phyloP scores from a whole-genome alignment of 2,113 vertebrate species.

The Petrocephalus zakoni region DNA sequence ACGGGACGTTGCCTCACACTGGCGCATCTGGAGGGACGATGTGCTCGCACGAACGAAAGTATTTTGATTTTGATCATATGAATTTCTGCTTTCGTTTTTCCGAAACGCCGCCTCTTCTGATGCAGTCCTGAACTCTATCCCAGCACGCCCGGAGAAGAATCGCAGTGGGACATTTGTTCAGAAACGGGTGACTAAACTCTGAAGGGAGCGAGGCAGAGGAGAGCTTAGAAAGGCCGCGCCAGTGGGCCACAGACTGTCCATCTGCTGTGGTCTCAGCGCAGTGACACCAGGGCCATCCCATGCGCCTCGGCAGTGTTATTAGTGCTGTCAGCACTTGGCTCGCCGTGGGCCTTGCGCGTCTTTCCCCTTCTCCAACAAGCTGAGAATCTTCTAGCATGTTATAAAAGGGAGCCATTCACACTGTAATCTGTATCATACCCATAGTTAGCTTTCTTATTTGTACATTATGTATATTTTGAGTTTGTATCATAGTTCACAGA shows the following conservation, averaged over 20 bases:
- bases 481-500: slow-evolving; percentile 62
- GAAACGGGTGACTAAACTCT: background rate
- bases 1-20: background rate
- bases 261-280: background rate
- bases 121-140: background rate
- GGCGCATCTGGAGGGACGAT: background rate
- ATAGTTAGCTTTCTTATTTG: slow-evolving; percentile 44
- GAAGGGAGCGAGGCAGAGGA: background rate
- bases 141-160: background rate
- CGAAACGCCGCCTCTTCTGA: background rate
- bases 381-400: slow-evolving; percentile 15
- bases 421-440: slow-evolving; percentile 45
- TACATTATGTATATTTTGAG: slow-evolving; percentile 65
- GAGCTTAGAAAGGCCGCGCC: background rate
- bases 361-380: background rate
- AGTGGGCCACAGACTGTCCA: background rate
- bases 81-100: background rate
- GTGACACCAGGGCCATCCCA: background rate
- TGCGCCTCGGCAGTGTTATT: background rate
- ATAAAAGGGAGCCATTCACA: slow-evolving; percentile 32
- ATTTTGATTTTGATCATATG: background rate
- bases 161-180: background rate
- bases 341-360: background rate
- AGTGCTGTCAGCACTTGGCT: background rate
- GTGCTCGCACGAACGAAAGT: background rate